These are phyloP conservation scores for Drosophila trichaetosa DNA, from an alignment of 2,888 invertebrate genomes.

Conservation along the genomic window DNA sequence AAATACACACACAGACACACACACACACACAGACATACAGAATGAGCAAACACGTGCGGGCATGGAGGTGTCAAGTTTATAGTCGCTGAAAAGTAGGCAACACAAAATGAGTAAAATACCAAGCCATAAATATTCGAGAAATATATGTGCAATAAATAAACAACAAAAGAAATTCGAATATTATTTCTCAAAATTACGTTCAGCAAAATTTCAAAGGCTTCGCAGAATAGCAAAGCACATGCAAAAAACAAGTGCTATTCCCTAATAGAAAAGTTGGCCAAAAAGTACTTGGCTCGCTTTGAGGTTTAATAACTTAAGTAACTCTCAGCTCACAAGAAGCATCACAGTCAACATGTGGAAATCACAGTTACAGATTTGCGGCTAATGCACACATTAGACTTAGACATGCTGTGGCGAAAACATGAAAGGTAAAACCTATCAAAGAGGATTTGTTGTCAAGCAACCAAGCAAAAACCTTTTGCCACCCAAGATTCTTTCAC, in stretches of 20 bases:
- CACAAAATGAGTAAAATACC: conserved; percentile 40
- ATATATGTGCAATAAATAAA: background rate
- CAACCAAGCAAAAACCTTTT: conserved; percentile 35
- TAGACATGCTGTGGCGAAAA: conserved; percentile 14
- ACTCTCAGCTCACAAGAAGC: conserved; percentile 8
- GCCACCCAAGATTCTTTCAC: background rate
- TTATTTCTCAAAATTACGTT: background rate
- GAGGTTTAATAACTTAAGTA: conserved; percentile 26
- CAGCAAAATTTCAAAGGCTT: background rate
- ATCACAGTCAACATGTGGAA: conserved; percentile 3
- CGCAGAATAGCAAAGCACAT: background rate
- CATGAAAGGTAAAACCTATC: conserved; percentile 51
- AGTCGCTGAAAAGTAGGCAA: conserved; percentile 71
- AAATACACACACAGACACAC: conserved; percentile 16
- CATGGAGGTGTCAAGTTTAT: conserved; percentile 71
- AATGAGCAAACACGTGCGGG: background rate
- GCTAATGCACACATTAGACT: conserved; percentile 3
- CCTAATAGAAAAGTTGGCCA: background rate
- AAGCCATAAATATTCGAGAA: conserved; percentile 7
- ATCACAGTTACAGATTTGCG: conserved; percentile 15
- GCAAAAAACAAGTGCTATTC: background rate
- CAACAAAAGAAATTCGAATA: conserved; percentile 5
- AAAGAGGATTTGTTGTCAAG: conserved; percentile 67
- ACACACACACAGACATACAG: background rate
- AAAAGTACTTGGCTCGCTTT: conserved; percentile 1